A percentile compares a stretch with the other conserved stretches of the same genome.
Evolutionary conservation across 2,797 vertebrate species (phyloP).

Genomic region (Octomys mimax): DNA sequence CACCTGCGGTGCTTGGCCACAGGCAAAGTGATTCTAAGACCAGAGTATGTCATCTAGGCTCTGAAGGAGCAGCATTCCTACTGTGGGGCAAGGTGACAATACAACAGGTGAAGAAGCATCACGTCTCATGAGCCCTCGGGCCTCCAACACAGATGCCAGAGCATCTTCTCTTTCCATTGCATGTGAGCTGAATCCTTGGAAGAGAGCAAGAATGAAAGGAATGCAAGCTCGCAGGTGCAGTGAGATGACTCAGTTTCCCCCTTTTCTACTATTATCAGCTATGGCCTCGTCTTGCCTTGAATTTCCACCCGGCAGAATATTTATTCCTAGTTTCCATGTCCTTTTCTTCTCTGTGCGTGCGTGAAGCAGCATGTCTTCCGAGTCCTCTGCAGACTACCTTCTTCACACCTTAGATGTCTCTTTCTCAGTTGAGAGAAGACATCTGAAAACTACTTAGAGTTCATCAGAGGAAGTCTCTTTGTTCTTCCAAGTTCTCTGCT

Average conservation of each 20-base stretch:
- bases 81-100: neutral
- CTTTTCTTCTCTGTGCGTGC: neutral
- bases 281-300: neutral
- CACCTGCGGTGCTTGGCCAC: neutral
- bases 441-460: slow-evolving; percentile 39
- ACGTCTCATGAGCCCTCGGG: neutral
- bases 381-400: neutral
- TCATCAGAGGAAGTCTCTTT: slow-evolving; percentile 46
- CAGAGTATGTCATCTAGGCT: neutral
- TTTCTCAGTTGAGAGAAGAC: neutral
- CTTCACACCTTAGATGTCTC: neutral
- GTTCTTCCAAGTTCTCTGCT: slow-evolving; percentile 52
- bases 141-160: neutral
- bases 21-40: neutral
- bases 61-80: neutral
- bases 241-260: neutral
- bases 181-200: neutral
- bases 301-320: slow-evolving; percentile 14
- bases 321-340: neutral
- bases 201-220: slow-evolving; percentile 42
- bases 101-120: rapidly evolving
- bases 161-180: neutral
- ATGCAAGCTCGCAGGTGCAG: neutral
- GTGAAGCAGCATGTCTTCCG: neutral
- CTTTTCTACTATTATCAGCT: neutral